Evolutionary conservation across 2,797 vertebrate species (phyloP).

Genomic region (Chiroxiphia lanceolata): DNA sequence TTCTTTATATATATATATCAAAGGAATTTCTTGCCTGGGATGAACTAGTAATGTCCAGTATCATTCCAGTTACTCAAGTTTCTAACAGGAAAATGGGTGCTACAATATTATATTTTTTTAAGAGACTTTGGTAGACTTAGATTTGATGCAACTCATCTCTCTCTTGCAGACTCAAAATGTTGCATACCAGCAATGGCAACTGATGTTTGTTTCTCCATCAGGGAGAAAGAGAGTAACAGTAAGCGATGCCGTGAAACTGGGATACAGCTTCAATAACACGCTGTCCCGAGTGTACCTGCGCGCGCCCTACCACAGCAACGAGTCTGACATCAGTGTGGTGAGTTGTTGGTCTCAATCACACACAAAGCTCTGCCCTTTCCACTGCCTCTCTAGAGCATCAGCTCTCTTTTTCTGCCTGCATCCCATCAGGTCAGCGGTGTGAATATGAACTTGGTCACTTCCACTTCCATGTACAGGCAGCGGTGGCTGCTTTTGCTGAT

Average conservation of each 20-base stretch:
- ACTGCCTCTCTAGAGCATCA: neutral
- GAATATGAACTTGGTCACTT: constrained; percentile 60
- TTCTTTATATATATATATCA: neutral
- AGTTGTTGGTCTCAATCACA: neutral
- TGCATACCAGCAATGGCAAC: constrained; percentile 52
- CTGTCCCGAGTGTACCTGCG: constrained; percentile 70
- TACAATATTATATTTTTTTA: neutral
- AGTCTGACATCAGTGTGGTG: constrained; percentile 66
- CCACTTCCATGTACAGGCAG: constrained; percentile 77
- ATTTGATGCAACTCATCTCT: neutral
- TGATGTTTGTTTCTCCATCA: constrained; percentile 72
- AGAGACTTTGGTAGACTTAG: neutral
- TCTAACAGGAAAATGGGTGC: neutral
- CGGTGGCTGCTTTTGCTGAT: constrained; percentile 80
- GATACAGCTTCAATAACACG: constrained; percentile 72
- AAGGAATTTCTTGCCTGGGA: neutral
- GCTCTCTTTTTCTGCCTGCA: neutral
- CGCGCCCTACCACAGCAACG: constrained; percentile 67
- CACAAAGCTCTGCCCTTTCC: neutral
- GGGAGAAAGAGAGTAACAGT: constrained; percentile 56
- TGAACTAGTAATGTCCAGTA: neutral
- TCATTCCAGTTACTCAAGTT: neutral
- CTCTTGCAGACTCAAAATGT: constrained; percentile 59
- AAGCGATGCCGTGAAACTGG: constrained; percentile 68
- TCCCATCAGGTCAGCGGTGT: constrained; percentile 57